phyloP scores from a whole-genome alignment of 53 echinoderm and acorn worm species.

The Apostichopus leukothele region DNA sequence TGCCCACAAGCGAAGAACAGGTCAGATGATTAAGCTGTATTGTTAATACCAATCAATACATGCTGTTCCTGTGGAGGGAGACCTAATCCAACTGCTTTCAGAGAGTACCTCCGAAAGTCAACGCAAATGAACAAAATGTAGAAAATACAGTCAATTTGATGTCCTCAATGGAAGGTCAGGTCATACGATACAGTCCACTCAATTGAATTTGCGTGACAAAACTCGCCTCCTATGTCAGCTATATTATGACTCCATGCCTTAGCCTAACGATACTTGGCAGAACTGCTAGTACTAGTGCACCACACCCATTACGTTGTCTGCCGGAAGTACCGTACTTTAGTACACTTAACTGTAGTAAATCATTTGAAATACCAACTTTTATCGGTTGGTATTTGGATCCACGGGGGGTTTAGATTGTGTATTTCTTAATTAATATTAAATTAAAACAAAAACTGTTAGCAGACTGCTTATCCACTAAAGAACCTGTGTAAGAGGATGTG shows the following conservation, averaged over 20 bases:
- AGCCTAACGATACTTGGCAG: conserved; percentile 4
- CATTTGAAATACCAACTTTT: background rate
- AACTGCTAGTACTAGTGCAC: background rate
- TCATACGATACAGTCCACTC: background rate
- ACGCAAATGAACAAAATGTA: background rate
- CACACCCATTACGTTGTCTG: conserved; percentile 1
- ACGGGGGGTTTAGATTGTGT: no score
- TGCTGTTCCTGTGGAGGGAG: background rate
- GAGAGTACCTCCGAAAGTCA: background rate
- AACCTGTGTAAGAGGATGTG: no score
- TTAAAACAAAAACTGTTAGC: no score
- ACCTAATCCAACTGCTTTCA: background rate
- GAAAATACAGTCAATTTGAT: background rate
- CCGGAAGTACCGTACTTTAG: background rate
- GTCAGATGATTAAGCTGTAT: background rate
- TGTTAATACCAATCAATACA: background rate
- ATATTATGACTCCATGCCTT: conserved; percentile 1
- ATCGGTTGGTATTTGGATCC: no score
- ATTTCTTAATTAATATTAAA: no score
- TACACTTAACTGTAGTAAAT: background rate
- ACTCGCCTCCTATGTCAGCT: background rate
- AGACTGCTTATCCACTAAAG: no score
- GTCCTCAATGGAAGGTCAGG: conserved; percentile 6
- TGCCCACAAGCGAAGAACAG: background rate
- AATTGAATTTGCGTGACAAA: background rate